Evolutionary conservation across 2,888 invertebrate genomes (phyloP), one percentile per base, ranked within the genome.

Genomic region (Megalurothrips usitatus): DNA sequence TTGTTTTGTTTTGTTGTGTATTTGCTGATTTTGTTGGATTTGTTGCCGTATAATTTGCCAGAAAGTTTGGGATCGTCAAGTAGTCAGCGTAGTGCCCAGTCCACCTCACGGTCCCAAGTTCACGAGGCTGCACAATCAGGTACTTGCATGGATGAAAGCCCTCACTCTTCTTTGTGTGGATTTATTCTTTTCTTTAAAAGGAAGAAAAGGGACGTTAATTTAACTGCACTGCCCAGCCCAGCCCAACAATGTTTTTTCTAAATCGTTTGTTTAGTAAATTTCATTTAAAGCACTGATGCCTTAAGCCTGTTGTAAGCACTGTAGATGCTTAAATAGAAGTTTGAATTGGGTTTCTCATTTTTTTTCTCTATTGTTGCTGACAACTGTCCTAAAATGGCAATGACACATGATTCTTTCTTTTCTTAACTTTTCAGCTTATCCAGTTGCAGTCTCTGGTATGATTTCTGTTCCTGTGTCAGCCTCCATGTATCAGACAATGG

Each of bases 401-500:
- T 63, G 79, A 80, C 80, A n/a, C 49, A 28, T 34, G 11, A 49
- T 11, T 28, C 23, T 23, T 4, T 19, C n/a, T 28, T 11, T 17
- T 81, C 12, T 49, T 78, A 48, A 58, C 34, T 87, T 87, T 86
- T 84, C 90, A 92, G 92, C 92, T 34, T 93, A 93, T 89, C 94
- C 94, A 80, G 93, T 95, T 85, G 93, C 94, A 84, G 96, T 96
- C 85, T 94, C 96, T 85, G 97, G 97, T 82, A 96, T 98, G 89
- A 96, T 98, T 87, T 96, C 97, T 81, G 95, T 98, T 85, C 98
- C 98, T 81, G 96, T 98, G 83, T 94, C 96, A 78, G 94, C 95
- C 82, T 95, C 96, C 83, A 96, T 98, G 94, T 98, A 98, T 90
- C 97, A 98, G 89, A 95, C 96, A 82, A 96, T 97, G 91, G 94